Base-by-base conservation (phyloP, 2,888 invertebrate genomes). In the Lasioglossum vierecki region DNA sequence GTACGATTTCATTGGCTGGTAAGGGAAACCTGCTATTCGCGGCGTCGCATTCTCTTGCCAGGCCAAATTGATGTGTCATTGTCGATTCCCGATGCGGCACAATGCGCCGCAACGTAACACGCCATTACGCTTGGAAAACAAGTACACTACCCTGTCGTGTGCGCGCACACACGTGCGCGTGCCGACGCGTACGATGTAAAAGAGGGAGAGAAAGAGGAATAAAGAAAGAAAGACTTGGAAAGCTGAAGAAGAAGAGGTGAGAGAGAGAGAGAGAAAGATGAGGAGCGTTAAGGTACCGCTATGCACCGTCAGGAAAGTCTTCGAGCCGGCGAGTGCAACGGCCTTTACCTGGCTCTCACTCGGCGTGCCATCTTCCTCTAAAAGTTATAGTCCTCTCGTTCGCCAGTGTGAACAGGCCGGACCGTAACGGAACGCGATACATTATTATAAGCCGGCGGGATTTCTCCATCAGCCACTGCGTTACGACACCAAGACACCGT, bases 321-420 rank as follows among this genome's bases (percentile, higher is more conserved):
- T 73, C 66, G 66, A 92, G 92, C 89, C 87, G 89, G 89, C 82
- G 93, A 93, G 93, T 93, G 93, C 93, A 93, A 93, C 92, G 93
- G 93, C 93, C 93, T 93, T 92, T 92, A 91, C 93, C 89, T 92
- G 91, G 85, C 90, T 89, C 92, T 91, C 89, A 80, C 91, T 89
- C 88, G 84, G 78, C 82, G 76, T 80, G 71, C 84, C 79, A 84
- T 85, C 85, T 85, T 87, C 83, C 71, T 85, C 84, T 76, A 86
- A 86, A 88, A 88, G 75, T 90, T 88, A 83, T 76, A 88, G 87
- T 82, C 80, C 73, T 22, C 49, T 88, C 80, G 82, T 90, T 86
- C 76, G 70, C 83, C 84, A 79, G 82, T 72, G 82, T 46, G 79
- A 88, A 81, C 77, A 85, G 80, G 82, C 85, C 80, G 88, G 75